A percentile compares a stretch with the other conserved stretches of the same genome.
These are phyloP conservation scores for Phaetusa simplex DNA, from an alignment of 2,113 vertebrate species.

Conservation along the genomic window DNA sequence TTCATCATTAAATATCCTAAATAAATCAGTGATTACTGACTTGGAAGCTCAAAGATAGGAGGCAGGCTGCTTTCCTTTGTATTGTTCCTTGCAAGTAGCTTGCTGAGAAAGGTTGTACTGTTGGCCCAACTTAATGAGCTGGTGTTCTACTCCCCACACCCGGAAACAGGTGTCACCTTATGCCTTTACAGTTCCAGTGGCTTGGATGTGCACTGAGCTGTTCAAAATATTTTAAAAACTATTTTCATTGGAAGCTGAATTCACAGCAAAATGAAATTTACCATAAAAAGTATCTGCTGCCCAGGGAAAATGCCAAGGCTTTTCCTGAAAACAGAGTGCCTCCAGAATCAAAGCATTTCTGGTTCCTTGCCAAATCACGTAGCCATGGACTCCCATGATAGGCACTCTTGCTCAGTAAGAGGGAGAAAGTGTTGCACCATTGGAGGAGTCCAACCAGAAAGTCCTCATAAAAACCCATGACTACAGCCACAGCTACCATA, in stretches of 20 bases:
- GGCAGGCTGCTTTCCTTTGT: background rate
- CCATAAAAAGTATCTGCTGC: background rate
- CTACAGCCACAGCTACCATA: background rate
- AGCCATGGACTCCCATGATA: background rate
- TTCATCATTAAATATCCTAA: background rate
- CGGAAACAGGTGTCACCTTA: background rate
- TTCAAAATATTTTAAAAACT: background rate
- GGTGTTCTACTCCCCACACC: background rate
- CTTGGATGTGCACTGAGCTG: background rate
- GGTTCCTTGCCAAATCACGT: background rate
- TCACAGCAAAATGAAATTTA: background rate
- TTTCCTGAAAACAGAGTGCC: background rate
- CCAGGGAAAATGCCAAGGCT: background rate
- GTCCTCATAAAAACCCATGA: background rate
- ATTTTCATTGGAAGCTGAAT: background rate
- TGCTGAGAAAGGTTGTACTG: background rate
- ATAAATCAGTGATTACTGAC: background rate
- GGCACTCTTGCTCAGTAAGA: background rate
- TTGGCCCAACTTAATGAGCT: background rate
- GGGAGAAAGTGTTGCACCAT: rapidly evolving
- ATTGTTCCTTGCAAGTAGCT: background rate
- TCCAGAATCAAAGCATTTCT: background rate
- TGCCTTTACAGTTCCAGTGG: background rate
- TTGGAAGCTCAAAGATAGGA: background rate
- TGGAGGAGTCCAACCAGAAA: background rate